Base-by-base conservation (phyloP, 2,888 invertebrate genomes). In the Neria commutata region DNA sequence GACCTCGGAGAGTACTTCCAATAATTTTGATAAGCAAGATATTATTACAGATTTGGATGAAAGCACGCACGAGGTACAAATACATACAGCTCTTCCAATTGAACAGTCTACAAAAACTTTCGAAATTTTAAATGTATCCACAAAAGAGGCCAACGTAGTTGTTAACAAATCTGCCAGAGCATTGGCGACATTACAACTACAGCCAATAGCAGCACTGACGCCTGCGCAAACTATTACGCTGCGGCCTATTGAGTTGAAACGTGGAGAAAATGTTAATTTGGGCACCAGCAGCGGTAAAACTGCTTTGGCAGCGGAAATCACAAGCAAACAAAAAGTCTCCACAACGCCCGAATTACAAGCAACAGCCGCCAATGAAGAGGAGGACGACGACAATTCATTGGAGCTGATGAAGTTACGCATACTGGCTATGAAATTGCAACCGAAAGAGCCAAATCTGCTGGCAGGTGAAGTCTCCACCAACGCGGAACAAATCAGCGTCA, bases 331-430 rank as follows among this genome's bases (percentile, higher is more conserved):
- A 2, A 57, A 64, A 0, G 64, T 21, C 21, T 14, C n/a, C n/a
- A 37, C 14, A 10, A 17, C 17, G 17, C 17, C 42, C 8, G 19
- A 19, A 2, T 4, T 3, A 14, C 17, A 23, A 62, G 2, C 34
- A 47, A 21, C n/a, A n/a, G 42, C 17, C 5, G 6, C 67, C 2
- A 70, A 70, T 1, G 64, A 62, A 1, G 72, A 77, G n/a, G 74
- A 74, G 3, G 78, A 76, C 11, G 77, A 76, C 45, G 78, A 80
- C 45, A 71, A 61, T n/a, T 66, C 72, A 0, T 49, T 81, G 56
- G 70, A 74, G 50, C 57, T 74, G 11, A 69, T 81, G 65, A 81
- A 74, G 62, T 58, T 79, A 14, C 76, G 78, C n/a, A 69, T 81
- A 21, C 58, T 80, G 65, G 76, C 79, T 25, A 74, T 78, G 69